A percentile compares a stretch with the other conserved stretches of the same genome.
phyloP scores from a whole-genome alignment of 2,888 invertebrate genomes.

The Sialis fuliginosa region DNA sequence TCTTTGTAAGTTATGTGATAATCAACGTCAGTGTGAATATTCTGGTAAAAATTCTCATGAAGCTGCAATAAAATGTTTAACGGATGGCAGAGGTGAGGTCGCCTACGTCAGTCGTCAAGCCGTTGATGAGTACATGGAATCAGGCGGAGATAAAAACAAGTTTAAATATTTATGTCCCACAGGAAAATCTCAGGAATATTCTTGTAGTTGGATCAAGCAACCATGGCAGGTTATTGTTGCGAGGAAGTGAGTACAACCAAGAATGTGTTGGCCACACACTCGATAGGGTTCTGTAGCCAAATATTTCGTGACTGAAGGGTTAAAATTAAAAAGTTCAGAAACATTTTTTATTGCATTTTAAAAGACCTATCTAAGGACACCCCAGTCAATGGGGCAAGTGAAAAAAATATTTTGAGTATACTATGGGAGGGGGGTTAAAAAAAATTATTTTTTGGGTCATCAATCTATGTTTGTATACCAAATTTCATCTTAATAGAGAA shows the following conservation, averaged over 20 bases:
- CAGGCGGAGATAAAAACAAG: slow-evolving; percentile 14
- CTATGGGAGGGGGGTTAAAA: no score
- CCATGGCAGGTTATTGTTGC: slow-evolving; percentile 40
- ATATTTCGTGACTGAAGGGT: no score
- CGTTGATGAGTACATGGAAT: slow-evolving; percentile 20
- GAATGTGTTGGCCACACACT: no score
- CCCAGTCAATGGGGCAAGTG: no score
- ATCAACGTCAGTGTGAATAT: slow-evolving; percentile 18
- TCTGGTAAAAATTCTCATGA: slow-evolving; percentile 26
- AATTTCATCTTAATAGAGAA: no score
- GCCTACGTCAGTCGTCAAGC: slow-evolving; percentile 31
- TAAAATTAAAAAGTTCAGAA: no score
- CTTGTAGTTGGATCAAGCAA: slow-evolving; percentile 43
- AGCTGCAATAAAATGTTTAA: slow-evolving; percentile 35
- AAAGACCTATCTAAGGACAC: no score
- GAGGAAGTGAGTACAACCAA: slow-evolving; percentile 25
- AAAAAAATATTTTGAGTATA: no score
- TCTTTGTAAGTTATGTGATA: slow-evolving; percentile 39
- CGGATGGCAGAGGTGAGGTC: slow-evolving; percentile 30
- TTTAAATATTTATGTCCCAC: slow-evolving; percentile 20
- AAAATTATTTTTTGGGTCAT: no score
- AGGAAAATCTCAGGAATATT: slow-evolving; percentile 17
- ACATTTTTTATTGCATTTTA: no score
- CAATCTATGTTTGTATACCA: no score
- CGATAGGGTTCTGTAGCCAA: no score